Percentiles rank a stretch among this genome's conserved stretches.
These are phyloP conservation scores for Artibeus lituratus DNA, from an alignment of 2,797 vertebrate genomes.

Conservation along the genomic window DNA sequence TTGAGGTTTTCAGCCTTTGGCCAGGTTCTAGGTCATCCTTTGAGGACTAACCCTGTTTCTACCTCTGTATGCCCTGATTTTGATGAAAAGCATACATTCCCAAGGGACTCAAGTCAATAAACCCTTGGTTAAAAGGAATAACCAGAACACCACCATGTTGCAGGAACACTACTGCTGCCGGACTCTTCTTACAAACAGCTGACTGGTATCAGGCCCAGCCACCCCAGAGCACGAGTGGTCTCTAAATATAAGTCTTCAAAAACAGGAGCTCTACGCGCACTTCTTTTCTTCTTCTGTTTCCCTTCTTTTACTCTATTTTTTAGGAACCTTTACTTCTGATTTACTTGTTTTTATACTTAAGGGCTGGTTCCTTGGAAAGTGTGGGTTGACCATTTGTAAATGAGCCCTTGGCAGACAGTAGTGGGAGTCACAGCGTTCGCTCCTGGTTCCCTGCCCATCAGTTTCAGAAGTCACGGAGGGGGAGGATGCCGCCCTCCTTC, in stretches of 20 bases:
- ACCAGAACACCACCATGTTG: neutral
- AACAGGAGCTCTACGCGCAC: neutral
- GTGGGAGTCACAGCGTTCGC: neutral
- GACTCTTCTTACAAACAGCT: no score
- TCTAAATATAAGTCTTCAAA: neutral
- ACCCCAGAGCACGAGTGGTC: neutral
- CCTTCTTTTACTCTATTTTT: neutral
- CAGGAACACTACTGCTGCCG: neutral
- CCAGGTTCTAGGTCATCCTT: neutral
- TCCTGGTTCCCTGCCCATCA: neutral
- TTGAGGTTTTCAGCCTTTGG: neutral
- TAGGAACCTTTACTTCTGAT: neutral
- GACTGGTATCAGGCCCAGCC: neutral
- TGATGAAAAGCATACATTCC: neutral
- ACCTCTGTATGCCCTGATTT: neutral
- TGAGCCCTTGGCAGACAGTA: neutral
- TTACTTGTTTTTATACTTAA: neutral
- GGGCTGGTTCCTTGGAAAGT: neutral
- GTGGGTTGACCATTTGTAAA: neutral
- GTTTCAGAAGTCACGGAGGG: neutral
- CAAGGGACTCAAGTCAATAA: neutral
- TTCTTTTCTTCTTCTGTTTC: neutral
- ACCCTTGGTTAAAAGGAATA: neutral
- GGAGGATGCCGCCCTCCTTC: neutral
- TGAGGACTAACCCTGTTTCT: neutral